Base-by-base conservation (phyloP, 2,797 vertebrate genomes). In the Pteropus rufus region DNA sequence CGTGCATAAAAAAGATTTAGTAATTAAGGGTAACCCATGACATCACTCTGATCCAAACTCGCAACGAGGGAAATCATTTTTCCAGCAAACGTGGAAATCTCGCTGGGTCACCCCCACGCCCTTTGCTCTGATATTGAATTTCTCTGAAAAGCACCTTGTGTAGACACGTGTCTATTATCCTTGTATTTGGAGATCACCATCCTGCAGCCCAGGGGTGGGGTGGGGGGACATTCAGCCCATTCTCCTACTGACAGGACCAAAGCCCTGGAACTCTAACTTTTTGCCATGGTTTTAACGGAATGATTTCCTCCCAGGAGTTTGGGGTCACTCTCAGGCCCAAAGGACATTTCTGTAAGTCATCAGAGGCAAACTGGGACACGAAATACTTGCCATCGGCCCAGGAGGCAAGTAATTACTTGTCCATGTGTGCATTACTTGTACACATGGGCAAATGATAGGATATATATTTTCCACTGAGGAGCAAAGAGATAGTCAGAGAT, bases 401-500 rank as follows among this genome's bases (percentile, higher is more conserved):
- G 97, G 67, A 97, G 96, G 89, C 96, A 95, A 79, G 86, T 3
- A 2, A 94, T 21, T 36, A 36, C 36, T 36, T 36, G 36, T 36
- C 36, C 36, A 36, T 36, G 36, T 36, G 36, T 36, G 36, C 36
- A 36, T 36, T 36, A 36, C 36, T 36, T 36, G 76, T 56, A 41
- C 11, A 82, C 24, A 16, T 4, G 34, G n/a, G 76, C 81, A 97
- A 92, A 84, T 84, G 73, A 88, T 65, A 96, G 73, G 67, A 96
- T 84, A 80, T 85, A 54, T 95, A 60, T 18, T 94, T 73, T 94
- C 94, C 93, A 84, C 80, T 93, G 77, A 97, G 86, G 95, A 97
- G 83, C 93, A 96, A 90, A 92, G 89, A 94, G 93, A 80, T 84
- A 91, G 76, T 92, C 91, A 96, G 87, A 96, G 96, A 95, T 92